A percentile compares a stretch with the other conserved stretches of the same genome.
These are phyloP conservation scores for Malurus melanocephalus DNA, from an alignment of 2,113 vertebrate species.

Conservation along the genomic window DNA sequence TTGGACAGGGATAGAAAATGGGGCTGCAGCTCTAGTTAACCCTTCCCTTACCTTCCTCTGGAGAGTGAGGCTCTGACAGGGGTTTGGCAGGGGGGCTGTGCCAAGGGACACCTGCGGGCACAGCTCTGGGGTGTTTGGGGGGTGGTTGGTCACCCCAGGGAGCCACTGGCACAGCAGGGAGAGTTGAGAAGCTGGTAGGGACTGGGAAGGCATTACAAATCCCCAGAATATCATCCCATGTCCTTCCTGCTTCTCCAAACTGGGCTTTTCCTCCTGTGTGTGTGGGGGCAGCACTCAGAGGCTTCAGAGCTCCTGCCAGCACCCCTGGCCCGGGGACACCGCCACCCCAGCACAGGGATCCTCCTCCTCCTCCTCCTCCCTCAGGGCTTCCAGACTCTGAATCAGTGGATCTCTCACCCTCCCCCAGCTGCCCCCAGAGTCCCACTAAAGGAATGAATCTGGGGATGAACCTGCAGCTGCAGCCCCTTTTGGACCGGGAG, in stretches of 20 bases:
- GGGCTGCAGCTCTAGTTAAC: neutral
- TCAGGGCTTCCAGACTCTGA: neutral
- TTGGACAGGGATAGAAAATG: neutral
- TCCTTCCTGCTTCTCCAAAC: neutral
- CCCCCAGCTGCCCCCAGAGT: neutral
- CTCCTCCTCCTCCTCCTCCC: neutral
- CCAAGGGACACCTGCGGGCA: neutral
- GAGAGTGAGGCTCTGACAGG: rapidly evolving
- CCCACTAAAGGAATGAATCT: neutral
- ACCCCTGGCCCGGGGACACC: rapidly evolving
- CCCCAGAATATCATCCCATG: neutral
- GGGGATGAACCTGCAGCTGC: neutral
- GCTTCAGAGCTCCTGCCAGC: neutral
- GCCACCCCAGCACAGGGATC: neutral
- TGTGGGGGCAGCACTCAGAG: rapidly evolving
- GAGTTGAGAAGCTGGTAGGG: neutral
- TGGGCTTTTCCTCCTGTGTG: neutral
- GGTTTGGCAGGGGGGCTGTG: neutral
- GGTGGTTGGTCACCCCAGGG: neutral
- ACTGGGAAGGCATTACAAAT: neutral
- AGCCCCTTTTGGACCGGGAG: neutral
- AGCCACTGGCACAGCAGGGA: neutral
- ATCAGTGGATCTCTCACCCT: rapidly evolving
- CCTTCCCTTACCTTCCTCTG: neutral
- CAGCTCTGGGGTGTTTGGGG: rapidly evolving